These are phyloP conservation scores for Apodemia hepburni DNA, from an alignment of 2,888 invertebrate genomes.

Conservation along the genomic window DNA sequence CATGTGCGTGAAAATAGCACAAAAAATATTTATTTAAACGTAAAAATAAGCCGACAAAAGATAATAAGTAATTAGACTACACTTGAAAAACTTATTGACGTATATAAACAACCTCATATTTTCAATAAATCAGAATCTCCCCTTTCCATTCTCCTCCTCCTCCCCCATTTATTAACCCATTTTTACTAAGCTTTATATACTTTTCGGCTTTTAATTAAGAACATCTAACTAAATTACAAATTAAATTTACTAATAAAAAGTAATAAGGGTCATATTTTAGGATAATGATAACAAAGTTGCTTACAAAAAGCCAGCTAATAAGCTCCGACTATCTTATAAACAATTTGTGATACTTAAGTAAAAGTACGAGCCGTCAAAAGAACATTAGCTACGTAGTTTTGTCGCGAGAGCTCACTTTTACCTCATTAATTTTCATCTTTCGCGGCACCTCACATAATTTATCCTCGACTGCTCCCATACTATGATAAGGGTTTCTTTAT, in stretches of 20 bases:
- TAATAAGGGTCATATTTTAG: background rate
- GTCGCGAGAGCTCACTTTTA: conserved; percentile 58
- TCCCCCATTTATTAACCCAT: background rate
- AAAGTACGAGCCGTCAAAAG: conserved; percentile 31
- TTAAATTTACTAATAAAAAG: background rate
- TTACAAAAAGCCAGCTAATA: conserved; percentile 11
- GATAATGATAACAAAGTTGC: background rate
- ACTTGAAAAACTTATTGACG: too few relatives aligned
- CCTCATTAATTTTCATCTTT: conserved; percentile 79
- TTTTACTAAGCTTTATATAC: background rate
- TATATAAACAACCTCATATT: too few relatives aligned
- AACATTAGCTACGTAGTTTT: conserved; percentile 34
- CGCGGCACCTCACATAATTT: conserved; percentile 72
- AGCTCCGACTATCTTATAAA: conserved; percentile 14
- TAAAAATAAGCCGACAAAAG: too few relatives aligned
- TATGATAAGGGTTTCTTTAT: conserved; percentile 69
- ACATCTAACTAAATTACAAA: background rate
- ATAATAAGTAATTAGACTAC: too few relatives aligned
- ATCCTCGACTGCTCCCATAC: conserved; percentile 74
- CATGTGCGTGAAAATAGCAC: too few relatives aligned
- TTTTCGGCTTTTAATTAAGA: background rate
- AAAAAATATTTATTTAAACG: too few relatives aligned
- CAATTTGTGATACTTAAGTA: conserved; percentile 23
- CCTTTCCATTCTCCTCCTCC: too few relatives aligned
- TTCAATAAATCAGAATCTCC: too few relatives aligned